A percentile compares a stretch with the other conserved stretches of the same genome.
Conservation (phyloP, 1,140 invertebrate species). For the Apocrypta bakeri region DNA sequence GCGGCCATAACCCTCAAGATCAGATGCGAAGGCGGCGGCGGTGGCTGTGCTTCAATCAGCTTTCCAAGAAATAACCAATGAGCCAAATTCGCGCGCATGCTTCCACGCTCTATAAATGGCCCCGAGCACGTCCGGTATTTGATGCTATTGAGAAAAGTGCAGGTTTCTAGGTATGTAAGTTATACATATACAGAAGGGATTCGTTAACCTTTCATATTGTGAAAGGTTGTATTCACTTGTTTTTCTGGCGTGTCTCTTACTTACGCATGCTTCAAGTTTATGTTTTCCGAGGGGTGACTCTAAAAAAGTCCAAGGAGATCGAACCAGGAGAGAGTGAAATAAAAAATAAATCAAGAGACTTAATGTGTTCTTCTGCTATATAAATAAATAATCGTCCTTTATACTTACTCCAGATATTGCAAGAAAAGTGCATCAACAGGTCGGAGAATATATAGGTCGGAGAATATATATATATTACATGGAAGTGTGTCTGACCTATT, state of each 20-base stretch:
- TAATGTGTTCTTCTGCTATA: too few species aligned
- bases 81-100: neutral
- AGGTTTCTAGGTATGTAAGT: neutral
- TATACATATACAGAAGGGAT: neutral
- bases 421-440: neutral
- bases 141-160: neutral
- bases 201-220: conserved; percentile 8
- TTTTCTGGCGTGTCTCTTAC: neutral
- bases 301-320: neutral
- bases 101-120: conserved; percentile 45
- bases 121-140: neutral
- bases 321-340: neutral
- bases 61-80: conserved; percentile 5
- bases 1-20: neutral
- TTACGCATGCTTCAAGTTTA: neutral
- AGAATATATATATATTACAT: too few species aligned
- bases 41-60: conserved; percentile 36
- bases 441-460: too few species aligned
- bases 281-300: neutral
- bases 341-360: neutral
- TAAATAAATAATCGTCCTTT: too few species aligned
- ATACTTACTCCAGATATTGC: too few species aligned
- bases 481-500: neutral
- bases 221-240: conserved; percentile 33
- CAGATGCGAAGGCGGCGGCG: neutral